A percentile compares a stretch with the other conserved stretches of the same genome.
phyloP scores from a whole-genome alignment of 2,113 vertebrate species.

The Orcinus orca region DNA sequence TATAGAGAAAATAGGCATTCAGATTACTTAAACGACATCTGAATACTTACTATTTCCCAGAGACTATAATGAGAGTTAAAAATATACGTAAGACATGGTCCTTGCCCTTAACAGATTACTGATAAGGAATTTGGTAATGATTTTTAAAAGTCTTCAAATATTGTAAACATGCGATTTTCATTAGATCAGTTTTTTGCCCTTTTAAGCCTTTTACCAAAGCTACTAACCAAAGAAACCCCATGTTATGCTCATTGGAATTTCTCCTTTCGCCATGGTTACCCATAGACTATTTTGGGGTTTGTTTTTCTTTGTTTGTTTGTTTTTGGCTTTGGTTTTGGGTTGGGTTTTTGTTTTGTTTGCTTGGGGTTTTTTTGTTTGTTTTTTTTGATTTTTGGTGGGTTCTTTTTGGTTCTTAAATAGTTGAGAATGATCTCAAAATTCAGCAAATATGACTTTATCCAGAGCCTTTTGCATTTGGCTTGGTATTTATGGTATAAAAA shows the following conservation, averaged over 20 bases:
- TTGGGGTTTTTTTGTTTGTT: not conserved
- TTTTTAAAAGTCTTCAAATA: constrained; percentile 9
- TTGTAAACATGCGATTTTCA: not conserved
- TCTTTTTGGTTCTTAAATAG: not conserved
- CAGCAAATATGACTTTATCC: not conserved
- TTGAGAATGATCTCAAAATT: constrained; percentile 18
- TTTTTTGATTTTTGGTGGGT: not conserved
- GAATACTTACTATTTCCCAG: not conserved
- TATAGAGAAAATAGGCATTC: no score
- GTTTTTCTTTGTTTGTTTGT: no score
- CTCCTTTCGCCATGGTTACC: not conserved
- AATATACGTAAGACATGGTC: not conserved
- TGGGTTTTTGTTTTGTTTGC: no score
- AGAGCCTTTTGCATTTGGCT: constrained; percentile 20
- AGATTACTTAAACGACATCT: no score
- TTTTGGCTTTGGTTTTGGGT: no score
- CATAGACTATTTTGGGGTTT: no score
- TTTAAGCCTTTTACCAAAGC: constrained; percentile 3
- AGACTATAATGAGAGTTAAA: not conserved
- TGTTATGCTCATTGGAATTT: not conserved
- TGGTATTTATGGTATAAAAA: constrained; percentile 31
- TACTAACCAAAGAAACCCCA: not conserved
- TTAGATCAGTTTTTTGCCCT: constrained; percentile 4
- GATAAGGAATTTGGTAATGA: not conserved
- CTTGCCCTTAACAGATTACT: not conserved